Base-by-base conservation (phyloP, 2,888 invertebrate species). In the Sepioteuthis lessoniana region DNA sequence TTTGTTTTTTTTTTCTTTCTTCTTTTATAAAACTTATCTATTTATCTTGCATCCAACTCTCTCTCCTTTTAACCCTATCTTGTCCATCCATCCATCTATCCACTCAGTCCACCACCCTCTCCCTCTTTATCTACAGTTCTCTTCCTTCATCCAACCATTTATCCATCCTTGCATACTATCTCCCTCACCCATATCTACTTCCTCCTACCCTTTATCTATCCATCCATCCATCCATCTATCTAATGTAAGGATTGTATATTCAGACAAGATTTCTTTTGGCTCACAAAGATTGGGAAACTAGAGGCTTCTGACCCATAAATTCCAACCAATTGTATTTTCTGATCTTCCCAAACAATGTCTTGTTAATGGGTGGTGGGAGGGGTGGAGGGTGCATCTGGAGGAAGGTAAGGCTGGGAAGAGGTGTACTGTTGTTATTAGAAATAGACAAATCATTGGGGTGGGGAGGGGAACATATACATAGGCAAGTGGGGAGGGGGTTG, bases 241-340 rank as follows among this genome's bases (percentile, higher is more conserved):
- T 19, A 76, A 76, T n/a, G 76, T 76, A 76, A 3, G 76, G 76
- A 76, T 76, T 76, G 76, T 76, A 76, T 76, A 76, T 76, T 76
- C 76, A 76, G 76, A 35, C 76, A 76, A 76, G 76, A 76, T 76
- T 55, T 21, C 55, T 55, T 55, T 55, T 21, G 55, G 55, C 21
- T 76, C 76, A 76, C 76, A 76, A 35, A 76, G 76, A 76, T 76
- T 76, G 76, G 76, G 76, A 35, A 35, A 76, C n/a, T 76, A n/a
- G 76, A 76, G 76, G 76, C n/a, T 76, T 76, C 76, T 76, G 76
- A 76, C 76, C 76, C 76, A 76, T 76, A 76, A 76, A 76, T 76
- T 76, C 76, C 76, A 76, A 76, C 76, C 76, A 76, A 76, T 76
- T 76, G 76, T 76, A 76, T 76, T 76, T 76, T 76, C 76, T 76